These are phyloP conservation scores for Clarias laeviceps DNA, from an alignment of 2,797 vertebrate species.

Conservation along the genomic window DNA sequence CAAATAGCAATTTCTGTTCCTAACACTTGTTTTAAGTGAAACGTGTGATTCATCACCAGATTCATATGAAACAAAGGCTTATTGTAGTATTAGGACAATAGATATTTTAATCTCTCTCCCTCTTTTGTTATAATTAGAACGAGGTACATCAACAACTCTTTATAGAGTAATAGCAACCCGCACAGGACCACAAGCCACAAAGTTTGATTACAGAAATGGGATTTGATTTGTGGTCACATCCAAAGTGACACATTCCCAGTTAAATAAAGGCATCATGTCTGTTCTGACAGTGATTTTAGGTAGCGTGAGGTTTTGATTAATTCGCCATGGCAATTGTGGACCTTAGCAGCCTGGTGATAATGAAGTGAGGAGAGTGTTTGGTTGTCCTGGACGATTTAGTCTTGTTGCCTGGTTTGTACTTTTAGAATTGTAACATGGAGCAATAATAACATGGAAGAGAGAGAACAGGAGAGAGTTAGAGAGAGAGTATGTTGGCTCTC, in stretches of 20 bases:
- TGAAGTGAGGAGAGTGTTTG: conserved; percentile 51
- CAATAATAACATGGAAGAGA: conserved; percentile 7
- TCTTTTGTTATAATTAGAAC: conserved; percentile 13
- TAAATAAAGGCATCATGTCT: conserved; percentile 47
- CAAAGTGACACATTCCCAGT: conserved; percentile 48
- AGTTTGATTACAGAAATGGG: conserved; percentile 23
- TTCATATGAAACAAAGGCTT: conserved; percentile 32
- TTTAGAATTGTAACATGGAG: conserved; percentile 67
- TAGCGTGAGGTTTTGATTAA: conserved; percentile 48
- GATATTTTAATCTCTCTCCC: conserved; percentile 7
- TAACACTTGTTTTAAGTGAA: conserved; percentile 40
- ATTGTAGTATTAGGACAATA: conserved; percentile 22
- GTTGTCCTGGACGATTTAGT: conserved; percentile 45
- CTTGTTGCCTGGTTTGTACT: conserved; percentile 55
- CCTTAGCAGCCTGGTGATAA: conserved; percentile 48
- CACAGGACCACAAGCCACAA: background rate
- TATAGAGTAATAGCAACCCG: background rate
- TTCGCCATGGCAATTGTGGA: conserved; percentile 46
- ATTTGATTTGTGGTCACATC: conserved; percentile 16
- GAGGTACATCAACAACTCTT: conserved; percentile 9
- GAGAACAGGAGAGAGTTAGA: conserved; percentile 47
- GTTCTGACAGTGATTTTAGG: conserved; percentile 46
- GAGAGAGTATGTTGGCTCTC: background rate
- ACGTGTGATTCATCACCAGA: conserved; percentile 57
- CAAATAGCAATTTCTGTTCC: conserved; percentile 15